phyloP scores from a whole-genome alignment of 2,888 invertebrate genomes.

The Dryocosmus kuriphilus region DNA sequence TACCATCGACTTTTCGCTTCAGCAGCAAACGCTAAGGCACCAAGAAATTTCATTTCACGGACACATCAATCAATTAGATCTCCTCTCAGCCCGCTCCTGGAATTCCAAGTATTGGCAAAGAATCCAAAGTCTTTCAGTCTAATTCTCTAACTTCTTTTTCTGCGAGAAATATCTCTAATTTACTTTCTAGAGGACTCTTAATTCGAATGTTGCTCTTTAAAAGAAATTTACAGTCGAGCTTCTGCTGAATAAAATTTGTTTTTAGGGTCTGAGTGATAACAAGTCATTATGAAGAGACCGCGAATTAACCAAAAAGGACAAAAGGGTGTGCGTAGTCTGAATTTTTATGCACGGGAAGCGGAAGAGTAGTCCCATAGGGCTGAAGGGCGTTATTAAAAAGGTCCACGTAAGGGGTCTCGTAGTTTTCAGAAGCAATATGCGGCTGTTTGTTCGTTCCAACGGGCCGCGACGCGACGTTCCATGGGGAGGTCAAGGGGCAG shows the following conservation, averaged over 20 bases:
- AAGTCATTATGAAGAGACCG: not conserved
- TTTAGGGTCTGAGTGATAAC: not conserved
- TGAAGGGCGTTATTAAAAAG: conserved; percentile 73
- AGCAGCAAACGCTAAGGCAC: not conserved
- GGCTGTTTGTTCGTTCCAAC: conserved; percentile 60
- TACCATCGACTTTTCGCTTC: conserved; percentile 41
- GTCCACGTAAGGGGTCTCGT: conserved; percentile 59
- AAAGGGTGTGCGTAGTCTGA: not conserved
- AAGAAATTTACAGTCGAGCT: no score
- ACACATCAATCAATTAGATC: conserved; percentile 29
- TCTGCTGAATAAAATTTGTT: no score
- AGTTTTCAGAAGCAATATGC: conserved; percentile 70
- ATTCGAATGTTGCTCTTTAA: no score
- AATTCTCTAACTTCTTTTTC: not conserved
- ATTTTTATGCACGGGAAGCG: conserved; percentile 8
- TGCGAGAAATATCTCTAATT: not conserved
- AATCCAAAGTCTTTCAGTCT: conserved; percentile 18
- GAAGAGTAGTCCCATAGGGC: conserved; percentile 44
- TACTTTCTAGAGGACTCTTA: no score
- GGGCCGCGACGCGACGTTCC: conserved; percentile 43
- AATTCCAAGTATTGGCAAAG: conserved; percentile 23
- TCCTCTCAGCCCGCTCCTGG: not conserved
- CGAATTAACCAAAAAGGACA: not conserved
- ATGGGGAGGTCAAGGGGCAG: conserved; percentile 31
- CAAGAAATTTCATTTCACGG: conserved; percentile 38